phyloP scores from a whole-genome alignment of 2,797 vertebrate genomes.

The Acridotheres tristis region DNA sequence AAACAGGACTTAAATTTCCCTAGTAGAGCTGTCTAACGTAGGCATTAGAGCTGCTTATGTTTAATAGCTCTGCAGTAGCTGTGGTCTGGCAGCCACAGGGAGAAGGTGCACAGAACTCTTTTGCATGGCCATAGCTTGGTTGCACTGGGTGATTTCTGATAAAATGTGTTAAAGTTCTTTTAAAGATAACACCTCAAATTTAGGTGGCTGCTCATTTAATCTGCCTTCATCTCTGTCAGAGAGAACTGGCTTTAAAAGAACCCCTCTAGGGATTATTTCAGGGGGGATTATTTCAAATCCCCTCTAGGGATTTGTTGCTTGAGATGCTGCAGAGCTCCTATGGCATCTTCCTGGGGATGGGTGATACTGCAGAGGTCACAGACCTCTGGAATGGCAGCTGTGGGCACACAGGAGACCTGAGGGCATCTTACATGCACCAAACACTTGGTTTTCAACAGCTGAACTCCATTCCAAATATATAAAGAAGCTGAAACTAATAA shows the following conservation, averaged over 20 bases:
- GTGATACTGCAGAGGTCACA: not conserved
- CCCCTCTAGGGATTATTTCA: not conserved
- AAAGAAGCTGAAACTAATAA: not conserved
- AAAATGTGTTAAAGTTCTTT: not conserved
- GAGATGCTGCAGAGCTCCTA: not conserved
- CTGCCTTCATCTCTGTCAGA: not conserved
- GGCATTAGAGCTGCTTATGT: not conserved
- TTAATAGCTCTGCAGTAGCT: not conserved
- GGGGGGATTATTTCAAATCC: too few relatives aligned
- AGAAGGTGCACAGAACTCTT: not conserved
- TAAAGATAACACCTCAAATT: not conserved
- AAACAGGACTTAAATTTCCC: not conserved
- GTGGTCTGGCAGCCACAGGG: not conserved
- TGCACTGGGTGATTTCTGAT: not conserved
- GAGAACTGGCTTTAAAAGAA: not conserved
- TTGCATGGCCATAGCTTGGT: not conserved
- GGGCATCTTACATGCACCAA: not conserved
- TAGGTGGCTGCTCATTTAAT: not conserved
- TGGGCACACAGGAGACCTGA: not conserved
- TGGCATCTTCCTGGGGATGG: not conserved
- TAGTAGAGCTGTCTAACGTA: not conserved
- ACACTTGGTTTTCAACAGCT: not conserved
- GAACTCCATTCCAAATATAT: not conserved
- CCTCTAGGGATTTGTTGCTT: not conserved
- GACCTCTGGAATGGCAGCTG: not conserved